Percentiles rank a stretch among this genome's conserved stretches.
phyloP scores from a whole-genome alignment of 1,140 invertebrate species.

The Pseudobourletiella spinata region DNA sequence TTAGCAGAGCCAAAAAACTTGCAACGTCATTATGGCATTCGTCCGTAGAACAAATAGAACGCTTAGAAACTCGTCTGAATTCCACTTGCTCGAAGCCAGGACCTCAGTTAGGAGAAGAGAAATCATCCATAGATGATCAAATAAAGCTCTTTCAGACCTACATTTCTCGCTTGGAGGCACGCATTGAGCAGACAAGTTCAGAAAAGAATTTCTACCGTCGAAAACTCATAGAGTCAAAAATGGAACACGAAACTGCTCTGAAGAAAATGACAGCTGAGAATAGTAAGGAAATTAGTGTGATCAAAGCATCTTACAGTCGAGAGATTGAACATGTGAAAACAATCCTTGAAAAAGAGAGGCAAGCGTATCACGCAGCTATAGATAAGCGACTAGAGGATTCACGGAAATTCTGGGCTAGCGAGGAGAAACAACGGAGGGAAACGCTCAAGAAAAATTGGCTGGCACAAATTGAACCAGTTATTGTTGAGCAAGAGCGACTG shows the following conservation, averaged over 20 bases:
- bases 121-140: background rate
- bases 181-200: slow-evolving; percentile 1
- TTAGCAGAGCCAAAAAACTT: slow-evolving; percentile 3
- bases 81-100: background rate
- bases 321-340: slow-evolving; percentile 13
- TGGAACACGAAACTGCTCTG: slow-evolving; percentile 12
- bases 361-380: background rate
- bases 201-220: slow-evolving; percentile 16
- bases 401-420: background rate
- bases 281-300: slow-evolving; percentile 1
- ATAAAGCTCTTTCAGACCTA: slow-evolving; percentile 11
- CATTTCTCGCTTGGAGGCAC: background rate
- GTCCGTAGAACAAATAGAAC: slow-evolving; percentile 12
- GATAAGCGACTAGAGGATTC: slow-evolving; percentile 7
- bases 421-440: background rate
- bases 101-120: background rate
- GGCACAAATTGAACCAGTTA: background rate
- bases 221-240: slow-evolving; percentile 14
- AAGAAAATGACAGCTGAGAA: background rate
- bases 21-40: slow-evolving; percentile 1
- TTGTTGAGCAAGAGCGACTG: slow-evolving; percentile 7
- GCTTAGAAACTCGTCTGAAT: slow-evolving; percentile 1
- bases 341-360: background rate
- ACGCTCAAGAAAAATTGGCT: background rate
- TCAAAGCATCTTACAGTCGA: background rate